Base-by-base conservation (phyloP, 1,140 invertebrate species). In the Physella acuta region DNA sequence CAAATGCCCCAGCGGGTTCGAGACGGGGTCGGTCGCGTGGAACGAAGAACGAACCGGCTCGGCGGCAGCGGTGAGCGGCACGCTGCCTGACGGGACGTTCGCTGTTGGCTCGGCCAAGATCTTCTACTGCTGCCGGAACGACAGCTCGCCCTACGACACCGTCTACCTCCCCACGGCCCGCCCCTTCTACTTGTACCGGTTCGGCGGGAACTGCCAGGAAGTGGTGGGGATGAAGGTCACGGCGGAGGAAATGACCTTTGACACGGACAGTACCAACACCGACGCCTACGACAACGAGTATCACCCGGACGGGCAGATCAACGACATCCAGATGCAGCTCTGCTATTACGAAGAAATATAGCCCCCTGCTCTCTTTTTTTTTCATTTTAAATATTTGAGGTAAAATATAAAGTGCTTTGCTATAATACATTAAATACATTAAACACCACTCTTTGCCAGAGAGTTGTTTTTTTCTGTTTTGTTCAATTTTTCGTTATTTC, bases 261-360 rank as follows among this genome's bases (percentile, higher is more conserved):
- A 61, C 59, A 61, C 59, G 8, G 59, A 61, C 36, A 61, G 28
- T 28, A 36, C 59, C 36, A 3, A 61, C 4, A n/a, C 1, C 8
- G 59, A 61, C 17, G 34, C 36, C 2, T 61, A 44, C 17, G 36
- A 61, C 31, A 61, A 61, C 24, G 1, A 14, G 8, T 61, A 5
- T 8, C 59, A 61, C 28, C 59, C 59, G 26, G 59, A 61, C 26
- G 59, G 59, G 2, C 33, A 2, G 2, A 61, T 61, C 11, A 24
- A 39, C 30, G 37, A 61, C 28, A 36, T 61, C n/a, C 59, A 44
- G 34, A 37, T 61, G 16, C 16, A 37, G 37, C 36, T 61, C 1
- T 61, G 59, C 36, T 61, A 61, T 34, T 61, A 61, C 36, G 37
- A 16, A 55, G 52, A 55, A 55, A n/a, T n/a, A n/a, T n/a, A n/a